phyloP scores from a whole-genome alignment of 2,797 vertebrate genomes.

The Crenichthys baileyi region DNA sequence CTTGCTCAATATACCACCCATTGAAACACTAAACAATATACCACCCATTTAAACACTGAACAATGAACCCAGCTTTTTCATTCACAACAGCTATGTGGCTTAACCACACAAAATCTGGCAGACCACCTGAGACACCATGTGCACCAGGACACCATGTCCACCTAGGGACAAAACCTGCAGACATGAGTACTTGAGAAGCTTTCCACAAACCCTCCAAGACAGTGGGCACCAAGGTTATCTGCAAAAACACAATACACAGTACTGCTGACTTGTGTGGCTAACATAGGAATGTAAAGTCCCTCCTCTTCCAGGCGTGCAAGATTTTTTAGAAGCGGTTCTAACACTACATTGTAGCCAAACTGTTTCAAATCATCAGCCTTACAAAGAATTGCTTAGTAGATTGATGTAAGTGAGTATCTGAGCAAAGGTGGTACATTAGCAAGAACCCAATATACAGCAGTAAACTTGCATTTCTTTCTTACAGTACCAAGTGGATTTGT shows the following conservation, averaged over 20 bases:
- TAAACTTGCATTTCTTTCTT: constrained; percentile 30
- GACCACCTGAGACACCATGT: no score
- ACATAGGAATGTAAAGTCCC: not conserved
- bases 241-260: constrained; percentile 22
- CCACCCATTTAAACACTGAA: no score
- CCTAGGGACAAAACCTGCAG: not conserved
- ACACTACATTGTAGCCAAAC: not conserved
- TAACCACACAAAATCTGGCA: no score
- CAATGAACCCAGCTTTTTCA: no score
- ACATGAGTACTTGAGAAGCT: not conserved
- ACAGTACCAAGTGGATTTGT: constrained; percentile 10
- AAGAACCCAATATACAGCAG: constrained; percentile 21
- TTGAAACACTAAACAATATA: no score
- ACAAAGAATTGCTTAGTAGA: constrained; percentile 4
- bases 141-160: no score
- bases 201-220: not conserved
- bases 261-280: constrained; percentile 1
- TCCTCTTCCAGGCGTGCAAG: constrained; percentile 27
- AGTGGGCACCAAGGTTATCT: constrained; percentile 22
- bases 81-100: no score
- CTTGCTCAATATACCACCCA: no score
- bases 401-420: constrained; percentile 14
- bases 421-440: constrained; percentile 22
- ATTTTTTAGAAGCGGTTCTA: constrained; percentile 24
- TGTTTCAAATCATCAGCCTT: constrained; percentile 9